Evolutionary conservation across 2,797 vertebrate genomes (phyloP).

Genomic region (Peromyscus aztecus): DNA sequence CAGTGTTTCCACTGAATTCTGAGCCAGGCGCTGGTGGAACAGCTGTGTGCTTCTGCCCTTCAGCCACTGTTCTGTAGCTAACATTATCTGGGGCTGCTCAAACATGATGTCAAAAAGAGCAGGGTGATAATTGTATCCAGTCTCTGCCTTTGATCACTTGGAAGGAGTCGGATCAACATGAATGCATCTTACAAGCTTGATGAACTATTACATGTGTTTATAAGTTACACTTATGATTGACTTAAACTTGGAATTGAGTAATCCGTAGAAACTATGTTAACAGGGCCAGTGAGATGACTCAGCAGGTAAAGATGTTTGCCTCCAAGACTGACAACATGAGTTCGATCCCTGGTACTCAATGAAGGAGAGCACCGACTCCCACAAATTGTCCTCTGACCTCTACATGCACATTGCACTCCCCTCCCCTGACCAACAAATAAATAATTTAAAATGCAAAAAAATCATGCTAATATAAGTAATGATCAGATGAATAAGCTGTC

Average conservation of each 20-base stretch:
- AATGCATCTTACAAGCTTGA: neutral
- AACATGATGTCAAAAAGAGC: neutral
- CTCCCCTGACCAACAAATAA: neutral
- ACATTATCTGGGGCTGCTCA: neutral
- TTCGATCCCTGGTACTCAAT: neutral
- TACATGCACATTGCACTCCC: neutral
- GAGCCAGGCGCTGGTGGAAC: neutral
- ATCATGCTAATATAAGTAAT: constrained; percentile 37
- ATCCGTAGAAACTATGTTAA: neutral
- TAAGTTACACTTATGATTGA: constrained; percentile 29
- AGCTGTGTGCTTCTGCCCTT: constrained; percentile 1
- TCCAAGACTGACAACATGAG: neutral
- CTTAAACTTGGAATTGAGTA: constrained; percentile 27
- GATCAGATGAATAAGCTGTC: neutral
- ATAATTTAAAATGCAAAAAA: neutral
- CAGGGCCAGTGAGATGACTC: neutral
- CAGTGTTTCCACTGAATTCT: neutral
- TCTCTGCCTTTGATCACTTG: constrained; percentile 22
- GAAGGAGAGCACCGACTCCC: neutral
- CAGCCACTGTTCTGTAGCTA: constrained; percentile 14
- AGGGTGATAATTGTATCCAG: neutral
- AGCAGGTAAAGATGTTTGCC: neutral
- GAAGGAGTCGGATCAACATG: constrained; percentile 18
- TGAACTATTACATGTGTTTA: neutral
- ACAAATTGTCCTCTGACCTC: neutral